Percentiles rank a stretch among this genome's conserved stretches.
phyloP scores from a whole-genome alignment of 2,888 invertebrate genomes.

The Athrips mouffetella region DNA sequence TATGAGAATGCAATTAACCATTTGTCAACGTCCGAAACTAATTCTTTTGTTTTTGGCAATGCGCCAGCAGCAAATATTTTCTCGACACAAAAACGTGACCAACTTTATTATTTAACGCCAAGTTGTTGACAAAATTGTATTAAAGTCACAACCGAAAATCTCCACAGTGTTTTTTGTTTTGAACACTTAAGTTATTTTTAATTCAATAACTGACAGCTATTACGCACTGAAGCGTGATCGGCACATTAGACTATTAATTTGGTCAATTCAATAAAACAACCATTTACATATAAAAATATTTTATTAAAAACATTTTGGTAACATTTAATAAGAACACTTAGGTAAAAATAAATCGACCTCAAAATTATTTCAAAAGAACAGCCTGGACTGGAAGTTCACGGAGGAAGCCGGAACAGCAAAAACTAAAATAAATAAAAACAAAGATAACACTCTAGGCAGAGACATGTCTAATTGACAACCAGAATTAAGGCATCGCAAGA shows the following conservation, averaged over 20 bases:
- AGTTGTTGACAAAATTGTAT: slow-evolving; percentile 31
- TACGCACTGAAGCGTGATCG: background rate
- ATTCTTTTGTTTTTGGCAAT: slow-evolving; percentile 38
- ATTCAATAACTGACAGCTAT: too few species aligned
- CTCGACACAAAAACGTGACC: slow-evolving; percentile 47
- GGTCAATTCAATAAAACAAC: slow-evolving; percentile 42
- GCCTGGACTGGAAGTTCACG: slow-evolving; percentile 79
- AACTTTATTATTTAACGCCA: slow-evolving; percentile 34
- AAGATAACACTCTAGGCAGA: slow-evolving; percentile 77
- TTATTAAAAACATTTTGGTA: slow-evolving; percentile 81
- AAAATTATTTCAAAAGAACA: slow-evolving; percentile 80
- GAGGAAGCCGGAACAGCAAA: slow-evolving; percentile 77
- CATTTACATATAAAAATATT: slow-evolving; percentile 78
- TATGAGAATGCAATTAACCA: slow-evolving; percentile 11
- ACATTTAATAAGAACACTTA: slow-evolving; percentile 81
- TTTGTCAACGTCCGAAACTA: slow-evolving; percentile 21
- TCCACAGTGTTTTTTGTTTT: slow-evolving; percentile 34
- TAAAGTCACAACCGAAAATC: slow-evolving; percentile 30
- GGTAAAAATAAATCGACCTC: slow-evolving; percentile 80
- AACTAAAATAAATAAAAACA: slow-evolving; percentile 73
- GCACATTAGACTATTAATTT: background rate
- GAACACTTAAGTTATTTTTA: slow-evolving; percentile 34
- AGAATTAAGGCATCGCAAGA: slow-evolving; percentile 80
- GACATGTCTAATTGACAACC: slow-evolving; percentile 79
- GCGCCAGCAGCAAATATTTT: slow-evolving; percentile 42